Base-by-base conservation (phyloP, 2,113 vertebrate species). In the Pterocles burchelli region DNA sequence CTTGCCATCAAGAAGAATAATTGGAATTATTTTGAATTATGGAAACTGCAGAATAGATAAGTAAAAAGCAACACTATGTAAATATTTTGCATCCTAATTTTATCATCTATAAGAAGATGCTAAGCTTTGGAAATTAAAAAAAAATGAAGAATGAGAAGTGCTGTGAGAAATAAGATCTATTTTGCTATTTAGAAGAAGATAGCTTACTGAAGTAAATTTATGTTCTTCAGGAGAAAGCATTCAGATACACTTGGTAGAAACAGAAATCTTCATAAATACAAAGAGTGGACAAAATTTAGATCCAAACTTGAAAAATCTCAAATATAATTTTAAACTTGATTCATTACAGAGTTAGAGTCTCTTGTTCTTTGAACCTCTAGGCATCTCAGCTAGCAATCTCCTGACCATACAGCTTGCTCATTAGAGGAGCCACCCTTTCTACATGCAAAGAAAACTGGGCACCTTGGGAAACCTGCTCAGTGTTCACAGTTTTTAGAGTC, bases 131-230 rank as follows among this genome's bases (percentile, higher is more conserved):
- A 65, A 74, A 58, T 17, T 54, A 71, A 13, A 28, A 46, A 85
- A 49, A 11, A 51, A 38, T 8, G 0, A 31, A 34, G 19, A 72
- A 79, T 33, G 13, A 61, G 24, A 67, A 68, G 22, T 13, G 3
- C 0, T 72, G 18, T n/a, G 17, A 8, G 13, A 15, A 52, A 51
- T 17, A 3, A 0, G 2, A 36, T 24, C 6, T 4, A n/a, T 57
- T 82, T 87, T 46, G 21, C 22, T 48, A n/a, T 15, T 63, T 13
- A 82, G 41, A 70, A 57, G 41, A 31, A 89, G 13, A 17, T 78
- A 75, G 13, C 4, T 70, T 49, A 75, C 45, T 46, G 16, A 82
- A 83, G 13, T 15, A 68, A 71, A 41, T 24, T 43, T 33, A 9
- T 17, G 3, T 46, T 72, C 25, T 79, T 85, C 17, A 26, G 33